A percentile compares a stretch with the other conserved stretches of the same genome.
Evolutionary conservation across 2,888 invertebrate genomes (phyloP).

Genomic region (Ectobius pallidus): DNA sequence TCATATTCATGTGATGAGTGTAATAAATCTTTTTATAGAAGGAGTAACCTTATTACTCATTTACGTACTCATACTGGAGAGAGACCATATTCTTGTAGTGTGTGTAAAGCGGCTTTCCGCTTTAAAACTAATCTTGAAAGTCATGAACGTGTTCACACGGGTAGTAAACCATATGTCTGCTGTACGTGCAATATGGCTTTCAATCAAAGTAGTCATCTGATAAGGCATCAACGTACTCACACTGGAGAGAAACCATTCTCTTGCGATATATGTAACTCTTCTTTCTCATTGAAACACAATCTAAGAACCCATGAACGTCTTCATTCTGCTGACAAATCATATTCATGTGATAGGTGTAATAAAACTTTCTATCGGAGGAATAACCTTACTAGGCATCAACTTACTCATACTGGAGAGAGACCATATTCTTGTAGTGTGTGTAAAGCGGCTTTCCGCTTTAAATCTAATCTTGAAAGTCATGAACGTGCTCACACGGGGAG

Average conservation of each 20-base stretch:
- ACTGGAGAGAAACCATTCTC: too few relatives aligned
- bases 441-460: neutral
- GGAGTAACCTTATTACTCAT: neutral
- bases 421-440: neutral
- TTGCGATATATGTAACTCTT: neutral
- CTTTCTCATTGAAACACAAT: neutral
- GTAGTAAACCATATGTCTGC: neutral
- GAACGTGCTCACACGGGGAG: neutral
- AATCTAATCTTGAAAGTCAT: neutral
- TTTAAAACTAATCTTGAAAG: neutral
- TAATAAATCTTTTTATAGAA: neutral
- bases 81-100: neutral
- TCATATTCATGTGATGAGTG: neutral
- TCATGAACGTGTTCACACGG: neutral
- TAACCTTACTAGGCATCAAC: neutral
- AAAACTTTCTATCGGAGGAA: too few relatives aligned
- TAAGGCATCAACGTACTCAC: neutral
- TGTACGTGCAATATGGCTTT: neutral
- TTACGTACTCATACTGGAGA: neutral
- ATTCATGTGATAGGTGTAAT: neutral
- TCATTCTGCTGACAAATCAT: neutral
- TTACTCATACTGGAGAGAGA: too few relatives aligned
- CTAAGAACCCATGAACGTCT: neutral
- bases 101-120: neutral
- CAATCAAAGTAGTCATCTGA: neutral